Base-by-base conservation (phyloP, 2,888 invertebrate genomes). In the Lithophane socia region DNA sequence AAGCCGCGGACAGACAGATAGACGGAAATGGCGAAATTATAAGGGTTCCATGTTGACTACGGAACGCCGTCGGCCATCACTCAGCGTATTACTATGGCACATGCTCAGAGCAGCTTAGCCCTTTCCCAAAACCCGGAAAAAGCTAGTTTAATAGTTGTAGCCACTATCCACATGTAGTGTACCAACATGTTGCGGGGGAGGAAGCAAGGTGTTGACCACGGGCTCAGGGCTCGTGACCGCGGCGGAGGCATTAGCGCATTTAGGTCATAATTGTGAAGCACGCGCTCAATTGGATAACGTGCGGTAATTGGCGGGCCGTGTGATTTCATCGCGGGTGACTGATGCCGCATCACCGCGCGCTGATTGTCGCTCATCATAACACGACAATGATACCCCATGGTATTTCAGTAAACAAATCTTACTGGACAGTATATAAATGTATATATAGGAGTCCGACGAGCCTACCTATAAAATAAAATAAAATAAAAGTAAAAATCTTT, bases 231-330 rank as follows among this genome's bases (percentile, higher is more conserved):
- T 54, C 24, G 66, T 63, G 74, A 76, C 63, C 82, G 73, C 54
- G 83, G 66, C 66, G 80, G 73, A 79, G 84, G 72, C 83, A 91
- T 91, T 89, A 89, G 79, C 86, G 86, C 91, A 92, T 91, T 91
- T 90, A 89, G 90, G 90, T 86, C 90, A 90, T 91, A 92, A 92
- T 92, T 90, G 90, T 82, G 86, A 87, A 88, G 90, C 86, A 83
- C 84, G 83, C 60, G 82, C 88, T 88, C 92, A 93, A 93, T 91
- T 92, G 92, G 90, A 90, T 91, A 91, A 92, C 90, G 89, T 87
- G 89, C 79, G 82, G 87, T 92, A 93, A 92, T 92, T 92, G 92
- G 84, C 89, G 85, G 85, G 79, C 76, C 90, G 91, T 91, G 91
- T 92, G 93, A 93, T 92, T 91, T 89, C 89, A 89, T 88, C 88